Evolutionary conservation across 2,113 vertebrate genomes (phyloP).

Genomic region (Aramus guarauna): DNA sequence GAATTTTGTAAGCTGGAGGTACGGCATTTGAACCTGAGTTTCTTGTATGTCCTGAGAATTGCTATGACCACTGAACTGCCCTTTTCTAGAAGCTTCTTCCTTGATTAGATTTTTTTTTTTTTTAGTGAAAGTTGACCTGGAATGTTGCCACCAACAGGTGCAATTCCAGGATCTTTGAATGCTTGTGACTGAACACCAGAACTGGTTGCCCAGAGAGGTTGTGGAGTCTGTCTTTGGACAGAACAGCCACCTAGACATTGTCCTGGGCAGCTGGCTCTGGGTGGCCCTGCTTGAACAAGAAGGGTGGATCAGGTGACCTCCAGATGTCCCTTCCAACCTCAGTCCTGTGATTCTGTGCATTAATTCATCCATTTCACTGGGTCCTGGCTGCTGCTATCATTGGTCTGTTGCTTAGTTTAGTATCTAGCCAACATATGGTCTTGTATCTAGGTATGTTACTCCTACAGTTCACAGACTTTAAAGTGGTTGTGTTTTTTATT

Average conservation of each 20-base stretch:
- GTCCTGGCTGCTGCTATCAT: background rate
- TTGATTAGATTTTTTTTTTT: background rate
- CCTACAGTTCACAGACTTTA: no score
- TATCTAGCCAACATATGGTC: background rate
- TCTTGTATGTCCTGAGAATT: background rate
- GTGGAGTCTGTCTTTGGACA: background rate
- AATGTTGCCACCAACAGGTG: background rate
- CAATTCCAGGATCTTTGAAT: background rate
- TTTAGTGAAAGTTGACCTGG: background rate
- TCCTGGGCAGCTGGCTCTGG: background rate
- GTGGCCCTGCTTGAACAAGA: background rate
- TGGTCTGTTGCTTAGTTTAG: background rate
- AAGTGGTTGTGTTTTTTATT: no score
- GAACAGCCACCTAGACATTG: background rate
- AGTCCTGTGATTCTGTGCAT: no score
- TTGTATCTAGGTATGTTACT: background rate
- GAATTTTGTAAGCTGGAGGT: background rate
- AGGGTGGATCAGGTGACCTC: background rate
- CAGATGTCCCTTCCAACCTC: background rate
- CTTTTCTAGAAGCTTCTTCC: background rate
- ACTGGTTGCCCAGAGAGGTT: background rate
- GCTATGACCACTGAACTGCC: background rate
- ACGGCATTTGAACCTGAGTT: background rate
- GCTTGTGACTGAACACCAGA: background rate
- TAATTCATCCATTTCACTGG: background rate